Base-by-base conservation (phyloP, 2,797 vertebrate genomes). In the Acipenser transmontanus region DNA sequence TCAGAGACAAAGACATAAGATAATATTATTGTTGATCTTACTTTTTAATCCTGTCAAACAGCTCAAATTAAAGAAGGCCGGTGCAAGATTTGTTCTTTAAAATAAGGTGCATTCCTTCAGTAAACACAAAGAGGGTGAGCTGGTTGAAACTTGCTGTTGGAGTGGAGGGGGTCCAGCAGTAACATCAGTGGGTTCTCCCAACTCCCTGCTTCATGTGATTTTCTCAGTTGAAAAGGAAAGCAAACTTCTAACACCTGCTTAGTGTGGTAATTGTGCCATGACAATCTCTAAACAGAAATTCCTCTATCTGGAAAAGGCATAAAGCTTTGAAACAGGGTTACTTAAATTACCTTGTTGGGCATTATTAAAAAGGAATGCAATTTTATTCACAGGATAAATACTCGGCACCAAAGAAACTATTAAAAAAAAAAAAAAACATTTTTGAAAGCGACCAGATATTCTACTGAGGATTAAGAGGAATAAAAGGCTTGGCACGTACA, bases 41-140 rank as follows among this genome's bases (percentile, higher is more conserved):
- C 63, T 64, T 64, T 52, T 64, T 17, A 54, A 64, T 34, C 14
- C 50, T 50, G 50, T 52, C 50, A 64, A 50, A 49, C 7, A 17
- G 4, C 17, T 34, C 9, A 34, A 20, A 52, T 1, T 11, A 20
- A 17, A 17, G 49, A 54, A 52, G 50, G 9, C 13, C 63, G 13
- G n/a, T 52, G 50, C 13, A 14, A 34, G 3, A 34, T 34, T 34
- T 34, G 34, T 34, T 34, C 34, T 34, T 34, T 8, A 9, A 17
- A 17, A 17, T 54, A 8, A 56, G 8, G 20, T 59, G n/a, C 54
- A 66, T 66, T 59, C 54, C 54, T 59, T n/a, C 5, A 3, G 13
- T 9, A 59, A 52, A 56, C 54, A 54, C 47, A 11, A 49, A 62
- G 13, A 54, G 49, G 47, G 56, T 54, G 13, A 66, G 52, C 54